phyloP scores from a whole-genome alignment of 2,888 invertebrate species.

The Chaitophorus viminalis region DNA sequence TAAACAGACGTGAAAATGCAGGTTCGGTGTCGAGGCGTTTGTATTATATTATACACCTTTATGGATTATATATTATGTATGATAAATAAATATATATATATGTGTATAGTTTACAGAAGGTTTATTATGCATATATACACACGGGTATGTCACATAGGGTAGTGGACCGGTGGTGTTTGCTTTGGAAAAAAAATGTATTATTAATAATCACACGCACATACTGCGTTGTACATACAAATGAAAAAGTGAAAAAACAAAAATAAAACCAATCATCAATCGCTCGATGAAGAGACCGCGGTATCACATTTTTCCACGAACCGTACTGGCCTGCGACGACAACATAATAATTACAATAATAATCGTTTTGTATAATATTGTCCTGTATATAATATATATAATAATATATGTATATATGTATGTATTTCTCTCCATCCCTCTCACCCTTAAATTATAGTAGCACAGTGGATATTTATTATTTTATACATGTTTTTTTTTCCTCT shows the following conservation, averaged over 20 bases:
- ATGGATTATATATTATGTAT: not conserved
- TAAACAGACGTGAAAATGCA: too few relatives aligned
- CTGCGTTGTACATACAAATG: not conserved
- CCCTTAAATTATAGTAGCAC: not conserved
- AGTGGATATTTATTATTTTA: not conserved
- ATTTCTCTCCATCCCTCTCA: constrained; percentile 18
- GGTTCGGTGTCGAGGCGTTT: not conserved
- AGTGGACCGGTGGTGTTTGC: not conserved
- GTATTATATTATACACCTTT: not conserved
- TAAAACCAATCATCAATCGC: not conserved
- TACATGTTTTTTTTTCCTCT: not conserved
- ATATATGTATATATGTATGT: too few relatives aligned
- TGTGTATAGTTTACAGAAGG: not conserved
- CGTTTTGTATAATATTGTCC: not conserved
- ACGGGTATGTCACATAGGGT: not conserved
- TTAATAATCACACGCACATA: not conserved
- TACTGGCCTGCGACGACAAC: not conserved
- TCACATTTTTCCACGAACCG: not conserved
- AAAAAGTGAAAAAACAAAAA: not conserved
- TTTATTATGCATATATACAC: not conserved
- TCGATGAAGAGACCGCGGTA: not conserved
- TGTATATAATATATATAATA: too few relatives aligned
- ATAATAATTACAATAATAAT: constrained; percentile 1
- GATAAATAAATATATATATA: too few relatives aligned
- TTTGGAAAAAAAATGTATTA: not conserved